Evolutionary conservation across 2,113 vertebrate species (phyloP).

Genomic region (Pluvianellus socialis): DNA sequence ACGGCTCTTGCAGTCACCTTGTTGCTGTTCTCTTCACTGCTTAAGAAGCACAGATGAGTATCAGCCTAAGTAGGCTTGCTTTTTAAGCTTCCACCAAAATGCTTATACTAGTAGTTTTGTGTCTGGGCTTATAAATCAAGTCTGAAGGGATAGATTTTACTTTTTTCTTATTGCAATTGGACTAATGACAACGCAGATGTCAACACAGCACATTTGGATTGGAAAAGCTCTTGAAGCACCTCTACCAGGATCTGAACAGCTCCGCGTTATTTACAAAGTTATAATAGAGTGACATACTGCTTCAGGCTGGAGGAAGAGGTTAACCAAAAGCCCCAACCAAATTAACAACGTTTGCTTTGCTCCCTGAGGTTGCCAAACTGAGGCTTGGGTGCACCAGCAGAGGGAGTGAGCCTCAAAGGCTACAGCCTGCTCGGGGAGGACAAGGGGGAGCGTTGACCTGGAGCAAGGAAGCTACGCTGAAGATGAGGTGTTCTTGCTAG

Average conservation of each 20-base stretch:
- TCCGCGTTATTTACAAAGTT: not conserved
- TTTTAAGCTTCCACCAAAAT: conserved; percentile 32
- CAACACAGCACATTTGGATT: not conserved
- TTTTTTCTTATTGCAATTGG: not conserved
- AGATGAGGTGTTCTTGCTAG: not conserved
- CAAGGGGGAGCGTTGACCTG: not conserved
- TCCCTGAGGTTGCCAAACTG: not conserved
- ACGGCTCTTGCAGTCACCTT: not conserved
- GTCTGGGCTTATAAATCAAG: conserved; percentile 26
- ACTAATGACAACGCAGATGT: not conserved
- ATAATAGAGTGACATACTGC: accelerated
- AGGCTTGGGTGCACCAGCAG: conserved; percentile 19
- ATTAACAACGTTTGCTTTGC: not conserved
- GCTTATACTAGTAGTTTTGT: not conserved
- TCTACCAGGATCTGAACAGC: not conserved
- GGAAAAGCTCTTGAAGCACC: not conserved
- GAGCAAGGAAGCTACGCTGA: not conserved
- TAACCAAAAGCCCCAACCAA: not conserved
- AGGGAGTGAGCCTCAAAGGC: conserved; percentile 57
- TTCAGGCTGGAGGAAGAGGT: not conserved
- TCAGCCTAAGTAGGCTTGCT: not conserved
- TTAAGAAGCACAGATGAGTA: not conserved
- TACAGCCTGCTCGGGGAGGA: not conserved
- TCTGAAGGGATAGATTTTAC: not conserved
- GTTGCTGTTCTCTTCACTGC: not conserved